Evolutionary conservation across 2,797 vertebrate genomes (phyloP), one percentile per base, ranked within the genome.

Genomic region (Cottoperca gobio): DNA sequence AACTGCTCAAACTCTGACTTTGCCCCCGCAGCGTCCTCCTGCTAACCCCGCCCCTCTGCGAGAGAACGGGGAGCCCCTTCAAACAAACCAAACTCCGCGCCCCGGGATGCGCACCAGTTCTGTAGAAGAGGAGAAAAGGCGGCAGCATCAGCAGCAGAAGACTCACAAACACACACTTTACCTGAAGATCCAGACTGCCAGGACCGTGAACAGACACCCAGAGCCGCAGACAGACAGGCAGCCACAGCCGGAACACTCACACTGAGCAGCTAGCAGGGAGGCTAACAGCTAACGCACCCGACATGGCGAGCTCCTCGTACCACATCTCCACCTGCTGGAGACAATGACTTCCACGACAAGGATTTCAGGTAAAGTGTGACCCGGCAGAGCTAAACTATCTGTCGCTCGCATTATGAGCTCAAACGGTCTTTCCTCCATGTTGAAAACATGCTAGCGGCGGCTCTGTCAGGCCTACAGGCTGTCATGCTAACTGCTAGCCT

Each of bases 321-420:
- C 97, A 98, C 91, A 98, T 98, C 94, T 98, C 97, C 92, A 99
- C 92, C 94, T 99, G 85, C 94, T 98, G 96, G 97, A 98, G 92
- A 98, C 98, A 89, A 98, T 98, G 97, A 98, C 97, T 45, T 98
- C 97, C 87, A 98, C 91, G 97, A 98, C 93, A 98, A 98, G 91
- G 97, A 98, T 88, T 98, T 98, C 94, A 98, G 97, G 97, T 98
- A 86, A 73, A 71, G 35, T 1, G 1, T 2, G 1, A 0, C 28
- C 2, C 2, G 3, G 4, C 2, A 2, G 1, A 3, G 46, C 0
- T 0, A n/a, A 14, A 5, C 11, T 0, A 0, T 0, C 3, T 13
- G 12, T 3, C 3, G 3, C 6, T 23, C 0, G 0, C 2, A 2
- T 0, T 11, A 8, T 0, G 2, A 1, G 1, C 9, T 2, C 45